phyloP scores from a whole-genome alignment of 2,797 vertebrate species.

The Erethizon dorsatum region DNA sequence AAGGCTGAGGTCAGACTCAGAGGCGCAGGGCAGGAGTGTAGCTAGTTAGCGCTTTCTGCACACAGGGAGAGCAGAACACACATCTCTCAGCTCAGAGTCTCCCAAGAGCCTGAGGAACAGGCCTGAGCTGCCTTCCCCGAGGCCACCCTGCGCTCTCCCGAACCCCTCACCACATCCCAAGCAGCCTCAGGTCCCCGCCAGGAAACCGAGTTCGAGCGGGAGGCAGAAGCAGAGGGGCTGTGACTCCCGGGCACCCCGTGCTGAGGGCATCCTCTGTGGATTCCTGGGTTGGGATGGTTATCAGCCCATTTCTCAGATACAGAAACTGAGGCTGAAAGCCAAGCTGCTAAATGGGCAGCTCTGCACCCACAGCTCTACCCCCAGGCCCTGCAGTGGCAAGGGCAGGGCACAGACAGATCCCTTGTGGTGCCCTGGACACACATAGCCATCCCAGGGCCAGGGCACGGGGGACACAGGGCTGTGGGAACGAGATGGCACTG shows the following conservation, averaged over 20 bases:
- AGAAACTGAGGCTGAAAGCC: background rate
- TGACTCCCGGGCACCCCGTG: rapidly evolving
- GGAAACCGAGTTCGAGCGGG: rapidly evolving
- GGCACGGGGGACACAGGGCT: background rate
- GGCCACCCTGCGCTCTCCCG: background rate
- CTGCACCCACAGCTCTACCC: background rate
- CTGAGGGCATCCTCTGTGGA: rapidly evolving
- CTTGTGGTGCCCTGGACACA: background rate
- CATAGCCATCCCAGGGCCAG: background rate
- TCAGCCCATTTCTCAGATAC: background rate
- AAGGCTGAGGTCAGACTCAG: background rate
- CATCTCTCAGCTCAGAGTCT: background rate
- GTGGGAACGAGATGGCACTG: background rate
- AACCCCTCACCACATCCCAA: no score
- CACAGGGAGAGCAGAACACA: no score
- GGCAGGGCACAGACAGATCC: background rate
- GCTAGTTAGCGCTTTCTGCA: background rate
- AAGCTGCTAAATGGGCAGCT: background rate
- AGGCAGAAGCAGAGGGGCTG: background rate
- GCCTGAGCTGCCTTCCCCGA: background rate
- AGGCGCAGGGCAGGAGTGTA: rapidly evolving
- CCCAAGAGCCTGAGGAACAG: background rate
- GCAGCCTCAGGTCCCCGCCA: background rate
- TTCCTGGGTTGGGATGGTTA: rapidly evolving
- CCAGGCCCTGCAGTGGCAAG: no score